These are phyloP conservation scores for Lethenteron camtschaticum DNA, from an alignment of 2,113 vertebrate genomes.

Conservation along the genomic window DNA sequence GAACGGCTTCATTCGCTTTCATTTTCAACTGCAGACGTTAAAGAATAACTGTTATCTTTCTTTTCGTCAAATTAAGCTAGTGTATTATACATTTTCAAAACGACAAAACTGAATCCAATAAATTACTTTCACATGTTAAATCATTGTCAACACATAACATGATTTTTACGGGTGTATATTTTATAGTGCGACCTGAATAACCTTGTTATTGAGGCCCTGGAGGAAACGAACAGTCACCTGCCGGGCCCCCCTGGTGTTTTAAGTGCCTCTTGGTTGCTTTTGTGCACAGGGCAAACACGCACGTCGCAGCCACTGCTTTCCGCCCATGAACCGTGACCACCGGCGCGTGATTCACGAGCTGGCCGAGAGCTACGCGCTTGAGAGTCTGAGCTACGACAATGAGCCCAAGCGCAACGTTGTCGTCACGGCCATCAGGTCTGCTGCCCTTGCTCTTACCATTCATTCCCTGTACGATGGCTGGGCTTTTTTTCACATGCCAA, in stretches of 20 bases:
- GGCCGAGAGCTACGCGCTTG: slow-evolving; percentile 60
- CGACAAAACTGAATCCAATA: no score
- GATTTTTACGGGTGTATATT: no score
- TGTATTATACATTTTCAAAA: no score
- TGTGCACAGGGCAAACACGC: slow-evolving; percentile 44
- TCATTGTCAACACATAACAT: no score
- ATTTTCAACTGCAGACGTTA: background rate
- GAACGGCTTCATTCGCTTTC: background rate
- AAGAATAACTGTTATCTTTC: slow-evolving; percentile 2
- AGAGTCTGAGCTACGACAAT: slow-evolving; percentile 84
- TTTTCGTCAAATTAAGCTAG: slow-evolving; percentile 9
- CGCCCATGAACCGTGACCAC: slow-evolving; percentile 85
- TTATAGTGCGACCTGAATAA: no score
- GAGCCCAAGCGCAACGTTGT: slow-evolving; percentile 88
- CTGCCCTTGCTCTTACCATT: background rate
- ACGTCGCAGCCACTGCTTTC: slow-evolving; percentile 70
- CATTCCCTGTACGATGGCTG: background rate
- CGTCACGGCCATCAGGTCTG: slow-evolving; percentile 68
- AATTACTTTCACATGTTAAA: no score
- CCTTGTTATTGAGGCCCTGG: no score
- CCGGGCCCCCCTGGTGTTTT: no score
- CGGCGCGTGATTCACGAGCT: slow-evolving; percentile 76
- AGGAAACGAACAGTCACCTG: no score
- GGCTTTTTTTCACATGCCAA: background rate
- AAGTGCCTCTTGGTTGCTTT: no score